Percentiles rank a stretch among this genome's conserved stretches.
Conservation (phyloP, 2,888 invertebrate genomes). For the Nasonovia ribisnigri region DNA sequence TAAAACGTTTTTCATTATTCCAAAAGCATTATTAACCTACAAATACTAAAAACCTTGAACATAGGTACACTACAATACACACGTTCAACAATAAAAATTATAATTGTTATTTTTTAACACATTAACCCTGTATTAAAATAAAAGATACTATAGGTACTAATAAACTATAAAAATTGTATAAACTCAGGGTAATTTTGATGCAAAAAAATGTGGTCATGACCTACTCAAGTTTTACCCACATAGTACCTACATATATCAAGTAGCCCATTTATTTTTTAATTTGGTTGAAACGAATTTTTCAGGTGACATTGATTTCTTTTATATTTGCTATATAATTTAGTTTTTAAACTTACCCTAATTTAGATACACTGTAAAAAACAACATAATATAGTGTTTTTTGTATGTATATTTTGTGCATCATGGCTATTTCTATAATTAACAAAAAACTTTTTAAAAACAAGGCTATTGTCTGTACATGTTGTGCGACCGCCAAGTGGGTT, state of each 20-base stretch:
- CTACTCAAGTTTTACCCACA: background rate
- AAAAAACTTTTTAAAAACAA: background rate
- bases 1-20: background rate
- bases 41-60: background rate
- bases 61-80: background rate
- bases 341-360: background rate
- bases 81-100: background rate
- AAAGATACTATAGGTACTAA: background rate
- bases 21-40: background rate
- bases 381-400: background rate
- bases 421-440: background rate
- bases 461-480: background rate
- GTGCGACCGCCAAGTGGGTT: background rate
- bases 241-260: background rate
- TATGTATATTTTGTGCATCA: background rate
- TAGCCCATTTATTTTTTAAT: background rate
- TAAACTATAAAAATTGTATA: background rate
- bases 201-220: background rate
- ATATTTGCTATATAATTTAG: background rate
- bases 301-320: conserved; percentile 26
- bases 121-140: background rate
- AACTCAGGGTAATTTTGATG: background rate
- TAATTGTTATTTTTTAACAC: background rate
- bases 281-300: background rate
- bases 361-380: background rate